Percentiles rank a stretch among this genome's conserved stretches.
phyloP scores from a whole-genome alignment of 2,888 invertebrate species.

The Cosmopolites sordidus region DNA sequence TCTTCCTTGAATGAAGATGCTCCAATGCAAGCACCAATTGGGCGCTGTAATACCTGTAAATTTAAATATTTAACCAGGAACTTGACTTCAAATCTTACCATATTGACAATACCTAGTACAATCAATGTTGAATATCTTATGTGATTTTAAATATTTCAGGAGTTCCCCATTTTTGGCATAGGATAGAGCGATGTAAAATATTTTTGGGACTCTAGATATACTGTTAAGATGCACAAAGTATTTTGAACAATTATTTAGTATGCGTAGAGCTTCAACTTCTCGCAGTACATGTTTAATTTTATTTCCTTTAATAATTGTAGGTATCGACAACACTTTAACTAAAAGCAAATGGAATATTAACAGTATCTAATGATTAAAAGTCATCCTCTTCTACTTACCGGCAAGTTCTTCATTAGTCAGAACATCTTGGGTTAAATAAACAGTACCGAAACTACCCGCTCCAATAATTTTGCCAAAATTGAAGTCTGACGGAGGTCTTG shows the following conservation, averaged over 20 bases:
- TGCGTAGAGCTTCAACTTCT: slow-evolving; percentile 90
- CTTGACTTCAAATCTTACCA: background rate
- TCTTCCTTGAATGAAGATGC: slow-evolving; percentile 80
- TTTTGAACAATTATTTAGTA: slow-evolving; percentile 63
- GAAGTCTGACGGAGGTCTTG: slow-evolving; percentile 81
- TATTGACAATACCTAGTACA: slow-evolving; percentile 73
- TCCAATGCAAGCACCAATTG: slow-evolving; percentile 90
- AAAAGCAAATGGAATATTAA: too few relatives aligned
- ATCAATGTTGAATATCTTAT: slow-evolving; percentile 83
- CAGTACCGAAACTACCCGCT: slow-evolving; percentile 96
- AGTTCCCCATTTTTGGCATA: slow-evolving; percentile 95
- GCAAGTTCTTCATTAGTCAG: slow-evolving; percentile 88
- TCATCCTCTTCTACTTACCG: too few relatives aligned
- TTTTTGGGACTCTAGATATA: slow-evolving; percentile 91
- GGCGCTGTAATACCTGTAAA: slow-evolving; percentile 80
- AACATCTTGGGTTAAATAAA: slow-evolving; percentile 89
- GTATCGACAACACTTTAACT: slow-evolving; percentile 98
- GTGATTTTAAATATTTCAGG: slow-evolving; percentile 83
- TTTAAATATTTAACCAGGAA: background rate
- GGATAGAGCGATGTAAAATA: slow-evolving; percentile 92
- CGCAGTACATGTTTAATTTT: slow-evolving; percentile 90
- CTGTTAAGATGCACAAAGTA: slow-evolving; percentile 93
- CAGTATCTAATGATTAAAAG: too few relatives aligned
- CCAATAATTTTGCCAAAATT: slow-evolving; percentile 94
- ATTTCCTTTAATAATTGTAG: slow-evolving; percentile 86